Conservation (phyloP, 2,113 vertebrate species). For the Lycocorax pyrrhopterus region DNA sequence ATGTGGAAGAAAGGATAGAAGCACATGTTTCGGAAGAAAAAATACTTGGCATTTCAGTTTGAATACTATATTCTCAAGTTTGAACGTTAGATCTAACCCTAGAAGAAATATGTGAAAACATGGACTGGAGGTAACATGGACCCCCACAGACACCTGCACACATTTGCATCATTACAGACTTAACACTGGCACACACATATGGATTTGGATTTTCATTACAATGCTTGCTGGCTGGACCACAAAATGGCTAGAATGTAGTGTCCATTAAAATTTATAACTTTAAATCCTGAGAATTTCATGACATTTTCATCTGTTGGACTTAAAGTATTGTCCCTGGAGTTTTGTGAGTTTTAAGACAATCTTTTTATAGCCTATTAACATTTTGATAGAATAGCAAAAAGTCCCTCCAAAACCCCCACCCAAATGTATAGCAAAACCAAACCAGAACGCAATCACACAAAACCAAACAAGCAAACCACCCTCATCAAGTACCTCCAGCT, state of each 20-base stretch:
- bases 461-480: background rate
- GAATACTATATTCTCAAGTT: background rate
- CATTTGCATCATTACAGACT: background rate
- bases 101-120: background rate
- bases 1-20: background rate
- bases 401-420: background rate
- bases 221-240: background rate
- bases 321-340: background rate
- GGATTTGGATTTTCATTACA: background rate
- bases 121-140: background rate
- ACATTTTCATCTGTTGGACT: background rate
- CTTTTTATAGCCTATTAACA: background rate
- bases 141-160: background rate
- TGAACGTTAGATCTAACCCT: background rate
- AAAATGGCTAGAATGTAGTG: background rate
- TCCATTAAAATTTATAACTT: background rate
- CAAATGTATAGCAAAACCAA: background rate
- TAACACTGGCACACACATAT: background rate
- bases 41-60: background rate
- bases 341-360: background rate
- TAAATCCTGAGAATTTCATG: background rate
- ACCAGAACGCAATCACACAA: background rate
- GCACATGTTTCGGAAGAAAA: rapidly evolving
- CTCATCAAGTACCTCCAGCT: background rate
- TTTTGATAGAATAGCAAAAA: background rate